Conservation (phyloP, 2,113 vertebrate genomes). For the Boulengerochromis microlepis region DNA sequence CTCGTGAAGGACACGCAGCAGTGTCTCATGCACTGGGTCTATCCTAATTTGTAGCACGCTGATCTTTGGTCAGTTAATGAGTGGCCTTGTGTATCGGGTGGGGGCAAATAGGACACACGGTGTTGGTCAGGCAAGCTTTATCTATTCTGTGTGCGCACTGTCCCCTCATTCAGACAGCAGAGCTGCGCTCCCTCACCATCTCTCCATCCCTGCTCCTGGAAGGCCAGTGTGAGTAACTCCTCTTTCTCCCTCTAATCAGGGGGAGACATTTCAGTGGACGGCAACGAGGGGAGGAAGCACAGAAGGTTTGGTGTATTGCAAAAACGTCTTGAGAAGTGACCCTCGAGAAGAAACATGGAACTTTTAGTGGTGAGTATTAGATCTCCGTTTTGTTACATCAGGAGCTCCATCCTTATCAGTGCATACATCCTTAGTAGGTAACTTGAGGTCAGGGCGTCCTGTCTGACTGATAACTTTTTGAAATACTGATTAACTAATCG, state of each 20-base stretch:
- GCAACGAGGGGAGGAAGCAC: not conserved
- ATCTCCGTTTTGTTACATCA: not conserved
- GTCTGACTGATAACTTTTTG: not conserved
- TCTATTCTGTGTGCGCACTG: not conserved
- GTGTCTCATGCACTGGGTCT: not conserved
- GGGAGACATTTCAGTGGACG: not conserved
- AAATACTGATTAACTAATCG: not conserved
- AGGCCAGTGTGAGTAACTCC: not conserved
- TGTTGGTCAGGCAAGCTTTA: not conserved
- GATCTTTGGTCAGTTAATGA: slow-evolving; percentile 28
- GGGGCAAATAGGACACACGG: not conserved
- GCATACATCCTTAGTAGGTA: not conserved
- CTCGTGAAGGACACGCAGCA: not conserved
- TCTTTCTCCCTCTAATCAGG: not conserved
- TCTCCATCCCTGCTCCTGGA: not conserved
- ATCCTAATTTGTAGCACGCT: not conserved
- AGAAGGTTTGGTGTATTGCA: not conserved
- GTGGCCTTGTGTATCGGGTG: not conserved
- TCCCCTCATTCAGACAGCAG: not conserved
- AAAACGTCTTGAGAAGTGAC: not conserved
- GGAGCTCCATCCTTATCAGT: not conserved
- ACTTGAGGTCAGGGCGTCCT: not conserved
- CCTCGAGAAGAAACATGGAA: slow-evolving; percentile 48
- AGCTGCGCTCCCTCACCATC: not conserved
- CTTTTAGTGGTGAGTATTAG: slow-evolving; percentile 55